phyloP scores from a whole-genome alignment of 2,113 vertebrate species.

The Ptyas mucosa region DNA sequence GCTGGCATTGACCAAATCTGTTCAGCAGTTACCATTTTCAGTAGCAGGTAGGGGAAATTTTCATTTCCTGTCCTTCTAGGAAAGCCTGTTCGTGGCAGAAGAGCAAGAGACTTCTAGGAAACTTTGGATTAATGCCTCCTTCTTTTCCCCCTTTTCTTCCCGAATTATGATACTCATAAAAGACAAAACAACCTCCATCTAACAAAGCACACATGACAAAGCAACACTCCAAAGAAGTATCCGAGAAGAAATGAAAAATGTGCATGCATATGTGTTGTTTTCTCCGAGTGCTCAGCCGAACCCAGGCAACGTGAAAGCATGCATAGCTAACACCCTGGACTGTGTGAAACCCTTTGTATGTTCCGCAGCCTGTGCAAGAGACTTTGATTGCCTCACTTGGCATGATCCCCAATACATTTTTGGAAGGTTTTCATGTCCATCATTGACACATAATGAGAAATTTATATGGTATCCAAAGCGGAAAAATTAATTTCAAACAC shows the following conservation, averaged over 20 bases:
- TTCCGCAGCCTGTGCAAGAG: constrained; percentile 76
- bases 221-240: constrained; percentile 66
- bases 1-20: constrained; percentile 66
- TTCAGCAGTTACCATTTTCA: constrained; percentile 60
- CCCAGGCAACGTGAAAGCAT: constrained; percentile 93
- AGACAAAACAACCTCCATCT: constrained; percentile 49
- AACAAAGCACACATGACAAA: constrained; percentile 75
- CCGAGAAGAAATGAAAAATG: constrained; percentile 76
- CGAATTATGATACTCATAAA: constrained; percentile 15
- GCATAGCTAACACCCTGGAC: constrained; percentile 91
- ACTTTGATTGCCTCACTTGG: constrained; percentile 86
- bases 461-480: constrained; percentile 83
- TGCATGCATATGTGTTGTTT: constrained; percentile 81
- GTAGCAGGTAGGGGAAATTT: constrained; percentile 54
- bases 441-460: constrained; percentile 88
- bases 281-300: constrained; percentile 78
- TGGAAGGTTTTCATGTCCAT: constrained; percentile 81
- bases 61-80: constrained; percentile 64
- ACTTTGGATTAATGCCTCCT: constrained; percentile 4
- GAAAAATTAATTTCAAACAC: constrained; percentile 93
- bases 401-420: constrained; percentile 82
- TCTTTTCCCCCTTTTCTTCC: neutral
- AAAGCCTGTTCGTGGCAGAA: constrained; percentile 64
- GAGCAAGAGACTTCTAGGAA: constrained; percentile 64
- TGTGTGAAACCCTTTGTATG: constrained; percentile 89